Conservation (phyloP, 2,888 invertebrate species). For the Taphrorychus bicolor region DNA sequence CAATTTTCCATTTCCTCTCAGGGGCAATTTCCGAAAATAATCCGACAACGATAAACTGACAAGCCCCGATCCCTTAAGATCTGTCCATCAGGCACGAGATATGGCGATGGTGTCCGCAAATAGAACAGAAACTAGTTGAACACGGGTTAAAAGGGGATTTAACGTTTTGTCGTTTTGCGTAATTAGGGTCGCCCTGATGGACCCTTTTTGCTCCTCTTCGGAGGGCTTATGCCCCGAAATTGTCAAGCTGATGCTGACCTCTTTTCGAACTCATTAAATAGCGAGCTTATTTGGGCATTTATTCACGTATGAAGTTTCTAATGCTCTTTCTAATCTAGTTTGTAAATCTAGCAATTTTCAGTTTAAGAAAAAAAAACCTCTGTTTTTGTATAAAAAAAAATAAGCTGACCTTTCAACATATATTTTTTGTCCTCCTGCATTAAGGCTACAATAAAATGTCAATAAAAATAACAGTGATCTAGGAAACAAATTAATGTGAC, state of each 20-base stretch:
- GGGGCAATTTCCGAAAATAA: not conserved
- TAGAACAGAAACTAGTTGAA: conserved; percentile 11
- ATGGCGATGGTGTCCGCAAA: not conserved
- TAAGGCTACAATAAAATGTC: no score
- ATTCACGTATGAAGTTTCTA: no score
- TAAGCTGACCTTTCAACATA: no score
- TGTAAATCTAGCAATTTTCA: no score
- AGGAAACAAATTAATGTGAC: no score
- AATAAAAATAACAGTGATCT: no score
- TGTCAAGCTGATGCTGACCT: not conserved
- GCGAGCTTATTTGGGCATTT: not conserved
- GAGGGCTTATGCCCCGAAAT: not conserved
- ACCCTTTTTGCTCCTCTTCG: not conserved
- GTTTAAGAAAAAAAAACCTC: no score
- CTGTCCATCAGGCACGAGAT: not conserved
- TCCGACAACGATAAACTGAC: conserved; percentile 4
- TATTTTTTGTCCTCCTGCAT: no score
- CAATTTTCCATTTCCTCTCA: not conserved
- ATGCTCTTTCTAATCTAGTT: no score
- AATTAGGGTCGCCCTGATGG: not conserved
- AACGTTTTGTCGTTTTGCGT: conserved; percentile 1
- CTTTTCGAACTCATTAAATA: not conserved
- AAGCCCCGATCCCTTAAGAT: not conserved
- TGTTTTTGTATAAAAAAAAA: no score
- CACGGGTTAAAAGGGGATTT: conserved; percentile 10